phyloP scores from a whole-genome alignment of 2,113 vertebrate genomes.

The Atlantisia rogersi region DNA sequence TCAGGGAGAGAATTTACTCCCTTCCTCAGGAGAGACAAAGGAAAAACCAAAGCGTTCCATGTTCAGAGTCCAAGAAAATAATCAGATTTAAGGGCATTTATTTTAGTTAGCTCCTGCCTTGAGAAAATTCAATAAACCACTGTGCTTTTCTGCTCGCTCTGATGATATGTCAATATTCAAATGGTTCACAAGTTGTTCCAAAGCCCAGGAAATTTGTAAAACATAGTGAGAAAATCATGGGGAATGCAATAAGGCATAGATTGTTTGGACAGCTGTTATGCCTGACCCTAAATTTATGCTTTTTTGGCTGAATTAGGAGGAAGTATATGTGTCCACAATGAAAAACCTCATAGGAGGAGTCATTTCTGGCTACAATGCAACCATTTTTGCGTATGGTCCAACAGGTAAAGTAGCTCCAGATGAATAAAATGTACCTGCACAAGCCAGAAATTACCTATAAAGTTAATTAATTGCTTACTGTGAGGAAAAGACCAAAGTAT shows the following conservation, averaged over 20 bases:
- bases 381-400: slow-evolving; percentile 67
- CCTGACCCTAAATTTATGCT: background rate
- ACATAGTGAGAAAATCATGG: background rate
- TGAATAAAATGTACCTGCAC: background rate
- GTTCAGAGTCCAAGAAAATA: background rate
- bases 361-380: slow-evolving; percentile 74
- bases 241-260: background rate
- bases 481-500: background rate
- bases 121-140: slow-evolving; percentile 10
- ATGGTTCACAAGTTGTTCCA: background rate
- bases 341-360: slow-evolving; percentile 69
- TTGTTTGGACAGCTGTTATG: background rate
- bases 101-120: background rate
- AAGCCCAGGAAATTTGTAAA: background rate
- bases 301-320: slow-evolving; percentile 57
- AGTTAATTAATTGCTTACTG: background rate
- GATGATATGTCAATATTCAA: background rate
- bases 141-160: slow-evolving; percentile 5
- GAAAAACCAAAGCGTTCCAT: background rate
- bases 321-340: slow-evolving; percentile 63
- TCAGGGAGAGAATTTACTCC: background rate
- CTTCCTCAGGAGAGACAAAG: background rate
- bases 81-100: background rate
- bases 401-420: slow-evolving; percentile 67
- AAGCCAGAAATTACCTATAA: background rate